These are phyloP conservation scores for Limnephilus marmoratus DNA, from an alignment of 2,888 invertebrate species.

Conservation along the genomic window DNA sequence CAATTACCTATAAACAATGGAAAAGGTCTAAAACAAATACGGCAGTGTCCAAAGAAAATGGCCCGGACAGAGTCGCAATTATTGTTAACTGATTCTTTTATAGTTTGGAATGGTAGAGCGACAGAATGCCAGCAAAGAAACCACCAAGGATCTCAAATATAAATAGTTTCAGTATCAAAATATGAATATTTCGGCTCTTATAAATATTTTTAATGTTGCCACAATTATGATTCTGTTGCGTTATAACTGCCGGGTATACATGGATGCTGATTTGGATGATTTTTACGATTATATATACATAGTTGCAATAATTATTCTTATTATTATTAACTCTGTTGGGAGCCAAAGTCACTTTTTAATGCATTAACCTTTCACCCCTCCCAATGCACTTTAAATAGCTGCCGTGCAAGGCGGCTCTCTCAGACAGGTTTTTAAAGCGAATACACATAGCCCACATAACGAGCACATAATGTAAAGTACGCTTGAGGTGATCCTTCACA, in stretches of 20 bases:
- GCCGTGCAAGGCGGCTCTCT: background rate
- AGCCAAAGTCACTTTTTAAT: background rate
- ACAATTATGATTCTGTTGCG: background rate
- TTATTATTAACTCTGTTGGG: background rate
- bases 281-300: conserved; percentile 2
- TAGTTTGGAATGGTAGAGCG: background rate
- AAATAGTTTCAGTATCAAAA: background rate
- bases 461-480: background rate
- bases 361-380: background rate
- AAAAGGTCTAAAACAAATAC: background rate
- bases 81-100: background rate
- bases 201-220: background rate
- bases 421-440: background rate
- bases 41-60: background rate
- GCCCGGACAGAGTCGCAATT: background rate
- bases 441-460: background rate
- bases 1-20: background rate
- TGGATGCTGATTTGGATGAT: background rate
- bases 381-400: background rate
- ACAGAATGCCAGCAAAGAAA: background rate
- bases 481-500: background rate
- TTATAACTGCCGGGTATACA: background rate
- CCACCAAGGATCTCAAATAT: background rate
- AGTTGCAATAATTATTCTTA: background rate
- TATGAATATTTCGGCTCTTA: background rate